Conservation (phyloP, 1,140 invertebrate genomes). For the Cyclina sinensis region DNA sequence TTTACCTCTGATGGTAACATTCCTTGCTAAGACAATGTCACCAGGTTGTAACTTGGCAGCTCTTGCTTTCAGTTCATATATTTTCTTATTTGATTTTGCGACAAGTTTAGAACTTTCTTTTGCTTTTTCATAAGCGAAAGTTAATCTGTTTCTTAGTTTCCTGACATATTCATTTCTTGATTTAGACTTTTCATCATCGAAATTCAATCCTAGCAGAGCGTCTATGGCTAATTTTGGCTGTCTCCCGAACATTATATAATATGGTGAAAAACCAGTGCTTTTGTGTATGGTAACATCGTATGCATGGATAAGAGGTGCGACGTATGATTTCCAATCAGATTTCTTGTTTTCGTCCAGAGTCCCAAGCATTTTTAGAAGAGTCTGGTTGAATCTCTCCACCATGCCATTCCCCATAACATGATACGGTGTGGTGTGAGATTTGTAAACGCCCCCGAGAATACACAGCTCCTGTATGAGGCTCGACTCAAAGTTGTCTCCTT, state of each 20-base stretch:
- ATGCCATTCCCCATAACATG: slow-evolving; percentile 17
- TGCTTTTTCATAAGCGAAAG: not conserved
- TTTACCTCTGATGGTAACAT: not conserved
- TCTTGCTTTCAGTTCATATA: not conserved
- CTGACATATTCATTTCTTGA: not conserved
- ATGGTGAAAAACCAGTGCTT: slow-evolving; percentile 24
- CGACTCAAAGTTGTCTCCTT: not conserved
- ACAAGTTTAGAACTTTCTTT: not conserved
- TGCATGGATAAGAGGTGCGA: slow-evolving; percentile 22
- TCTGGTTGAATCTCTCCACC: no score
- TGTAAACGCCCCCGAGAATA: not conserved
- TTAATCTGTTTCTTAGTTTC: slow-evolving; percentile 2
- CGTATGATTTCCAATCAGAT: no score
- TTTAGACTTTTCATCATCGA: not conserved
- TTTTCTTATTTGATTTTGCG: not conserved
- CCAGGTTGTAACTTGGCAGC: not conserved
- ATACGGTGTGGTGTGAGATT: not conserved
- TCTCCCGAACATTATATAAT: not conserved
- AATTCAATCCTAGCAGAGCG: not conserved
- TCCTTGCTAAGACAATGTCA: slow-evolving; percentile 11
- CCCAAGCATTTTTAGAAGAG: no score
- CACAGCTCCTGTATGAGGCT: not conserved
- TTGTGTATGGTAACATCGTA: slow-evolving; percentile 35
- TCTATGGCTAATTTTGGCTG: not conserved
- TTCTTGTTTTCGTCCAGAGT: no score